phyloP scores from a whole-genome alignment of 2,888 invertebrate species.

The Barypeithes pellucidus region DNA sequence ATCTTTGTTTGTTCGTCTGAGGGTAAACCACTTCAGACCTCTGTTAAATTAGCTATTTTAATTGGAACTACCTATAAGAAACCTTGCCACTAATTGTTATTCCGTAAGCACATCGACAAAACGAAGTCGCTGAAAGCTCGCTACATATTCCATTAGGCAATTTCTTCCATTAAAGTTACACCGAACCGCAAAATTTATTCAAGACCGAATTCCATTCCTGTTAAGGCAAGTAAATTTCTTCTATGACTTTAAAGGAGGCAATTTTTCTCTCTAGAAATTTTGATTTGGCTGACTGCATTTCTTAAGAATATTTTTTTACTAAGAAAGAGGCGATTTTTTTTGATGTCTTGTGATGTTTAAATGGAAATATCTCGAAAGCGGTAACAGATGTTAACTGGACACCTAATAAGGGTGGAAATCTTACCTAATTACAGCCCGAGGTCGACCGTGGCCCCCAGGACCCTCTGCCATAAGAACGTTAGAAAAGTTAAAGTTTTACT shows the following conservation, averaged over 20 bases:
- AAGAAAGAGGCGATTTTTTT: too few species aligned
- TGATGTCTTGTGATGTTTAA: too few species aligned
- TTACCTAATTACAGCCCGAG: too few species aligned
- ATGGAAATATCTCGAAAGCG: too few species aligned
- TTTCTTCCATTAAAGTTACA: background rate
- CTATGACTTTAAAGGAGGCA: conserved; percentile 14
- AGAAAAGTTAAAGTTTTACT: too few species aligned
- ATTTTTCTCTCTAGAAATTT: conserved; percentile 1
- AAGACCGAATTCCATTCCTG: conserved; percentile 12
- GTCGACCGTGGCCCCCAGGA: too few species aligned
- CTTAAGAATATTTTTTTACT: too few species aligned
- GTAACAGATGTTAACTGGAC: too few species aligned
- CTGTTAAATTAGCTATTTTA: background rate
- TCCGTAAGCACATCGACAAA: background rate
- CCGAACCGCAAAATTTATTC: conserved; percentile 16
- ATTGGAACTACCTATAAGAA: background rate
- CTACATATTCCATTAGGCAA: conserved; percentile 29
- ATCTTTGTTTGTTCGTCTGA: too few species aligned
- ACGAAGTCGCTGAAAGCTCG: conserved; percentile 19
- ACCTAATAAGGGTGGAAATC: too few species aligned
- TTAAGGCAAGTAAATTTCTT: conserved; percentile 27
- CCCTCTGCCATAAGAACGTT: too few species aligned
- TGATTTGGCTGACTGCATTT: background rate
- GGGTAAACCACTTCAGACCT: too few species aligned
- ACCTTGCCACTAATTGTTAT: conserved; percentile 1